Conservation (phyloP, 1,140 invertebrate species). For the Druon quercuslanigerum region DNA sequence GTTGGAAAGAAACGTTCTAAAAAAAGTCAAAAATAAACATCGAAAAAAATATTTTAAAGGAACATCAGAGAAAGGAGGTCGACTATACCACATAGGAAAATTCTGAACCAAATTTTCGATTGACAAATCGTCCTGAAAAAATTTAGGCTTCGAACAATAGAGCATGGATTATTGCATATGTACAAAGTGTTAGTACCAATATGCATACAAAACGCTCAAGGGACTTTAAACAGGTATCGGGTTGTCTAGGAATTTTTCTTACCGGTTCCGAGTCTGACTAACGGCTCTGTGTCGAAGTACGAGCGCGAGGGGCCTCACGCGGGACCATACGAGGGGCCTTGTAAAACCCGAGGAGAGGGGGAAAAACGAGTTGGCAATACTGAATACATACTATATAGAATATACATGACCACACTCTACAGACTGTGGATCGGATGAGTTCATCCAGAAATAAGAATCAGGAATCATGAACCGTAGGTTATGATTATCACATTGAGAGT, state of each 20-base stretch:
- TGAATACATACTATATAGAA: neutral
- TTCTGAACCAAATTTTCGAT: no score
- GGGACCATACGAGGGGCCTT: neutral
- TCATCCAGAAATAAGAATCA: neutral
- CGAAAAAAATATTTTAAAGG: no score
- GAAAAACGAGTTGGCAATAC: conserved; percentile 20
- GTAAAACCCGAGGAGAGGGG: neutral
- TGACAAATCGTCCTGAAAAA: no score
- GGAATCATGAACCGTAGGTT: neutral
- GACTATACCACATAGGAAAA: no score
- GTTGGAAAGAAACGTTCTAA: no score
- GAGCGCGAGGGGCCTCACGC: neutral
- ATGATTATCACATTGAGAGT: conserved; percentile 22
- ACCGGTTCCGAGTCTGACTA: conserved; percentile 16
- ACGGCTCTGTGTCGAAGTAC: conserved; percentile 28
- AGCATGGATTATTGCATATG: no score
- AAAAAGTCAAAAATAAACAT: no score
- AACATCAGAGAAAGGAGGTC: no score
- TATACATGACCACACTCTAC: neutral
- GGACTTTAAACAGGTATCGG: conserved; percentile 24
- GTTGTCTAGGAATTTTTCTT: conserved; percentile 25
- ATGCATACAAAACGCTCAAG: neutral
- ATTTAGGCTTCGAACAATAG: no score
- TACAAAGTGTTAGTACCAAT: no score
- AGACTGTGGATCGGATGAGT: conserved; percentile 11